Evolutionary conservation across 2,797 vertebrate species (phyloP).

Genomic region (Podarcis lilfordi): DNA sequence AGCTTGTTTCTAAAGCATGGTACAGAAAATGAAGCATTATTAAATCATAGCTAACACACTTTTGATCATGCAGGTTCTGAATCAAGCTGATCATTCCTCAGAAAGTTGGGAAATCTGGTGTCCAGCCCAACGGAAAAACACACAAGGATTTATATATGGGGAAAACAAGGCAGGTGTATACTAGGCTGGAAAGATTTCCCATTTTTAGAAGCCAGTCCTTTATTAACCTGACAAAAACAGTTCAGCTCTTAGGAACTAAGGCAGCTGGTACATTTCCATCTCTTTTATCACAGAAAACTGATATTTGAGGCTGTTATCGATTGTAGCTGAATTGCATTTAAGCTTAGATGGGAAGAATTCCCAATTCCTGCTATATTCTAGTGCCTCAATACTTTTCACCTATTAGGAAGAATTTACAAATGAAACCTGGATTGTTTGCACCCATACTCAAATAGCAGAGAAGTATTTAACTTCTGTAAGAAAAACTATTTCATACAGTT

Average conservation of each 20-base stretch:
- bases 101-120: conserved; percentile 65
- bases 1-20: conserved; percentile 21
- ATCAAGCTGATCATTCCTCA: conserved; percentile 40
- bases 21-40: conserved; percentile 62
- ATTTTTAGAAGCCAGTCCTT: not conserved
- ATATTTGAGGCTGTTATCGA: conserved; percentile 32
- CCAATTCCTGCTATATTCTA: conserved; percentile 39
- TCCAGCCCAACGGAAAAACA: conserved; percentile 49
- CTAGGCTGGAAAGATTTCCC: conserved; percentile 56
- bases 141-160: conserved; percentile 5
- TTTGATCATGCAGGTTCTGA: conserved; percentile 62
- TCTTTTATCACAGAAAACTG: conserved; percentile 62
- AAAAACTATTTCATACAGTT: not conserved
- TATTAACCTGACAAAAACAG: conserved; percentile 2
- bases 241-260: not conserved
- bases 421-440: not conserved
- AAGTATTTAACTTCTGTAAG: not conserved
- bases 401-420: conserved; percentile 21
- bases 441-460: not conserved
- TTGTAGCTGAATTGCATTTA: conserved; percentile 45
- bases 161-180: conserved; percentile 38
- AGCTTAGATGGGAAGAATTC: conserved; percentile 12
- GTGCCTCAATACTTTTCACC: conserved; percentile 19
- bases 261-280: conserved; percentile 40
- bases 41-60: conserved; percentile 72